Evolutionary conservation across 2,113 vertebrate species (phyloP).

Genomic region (Gallinago jamesoni): DNA sequence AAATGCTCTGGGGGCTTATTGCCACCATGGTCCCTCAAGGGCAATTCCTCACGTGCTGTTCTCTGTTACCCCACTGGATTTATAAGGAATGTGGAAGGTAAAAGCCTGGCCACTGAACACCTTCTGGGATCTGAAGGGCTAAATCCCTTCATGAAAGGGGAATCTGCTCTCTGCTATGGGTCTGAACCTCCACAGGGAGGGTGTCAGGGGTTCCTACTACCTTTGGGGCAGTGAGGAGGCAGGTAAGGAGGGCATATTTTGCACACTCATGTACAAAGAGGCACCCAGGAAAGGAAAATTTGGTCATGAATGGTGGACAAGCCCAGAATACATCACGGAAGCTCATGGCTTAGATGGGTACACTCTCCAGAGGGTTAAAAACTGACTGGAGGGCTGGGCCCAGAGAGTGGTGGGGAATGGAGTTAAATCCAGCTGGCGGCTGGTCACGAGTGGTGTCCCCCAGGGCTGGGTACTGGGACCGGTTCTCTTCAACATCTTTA

Average conservation of each 20-base stretch:
- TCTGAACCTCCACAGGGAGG: neutral
- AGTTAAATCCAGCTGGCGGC: too few species aligned
- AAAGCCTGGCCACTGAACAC: neutral
- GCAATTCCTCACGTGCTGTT: neutral
- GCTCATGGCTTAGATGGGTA: too few species aligned
- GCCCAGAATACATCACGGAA: neutral
- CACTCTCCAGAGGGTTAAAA: too few species aligned
- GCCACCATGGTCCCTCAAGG: too few species aligned
- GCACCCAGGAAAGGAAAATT: neutral
- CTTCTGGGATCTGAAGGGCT: neutral
- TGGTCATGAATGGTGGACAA: accelerated
- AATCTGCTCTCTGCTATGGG: neutral
- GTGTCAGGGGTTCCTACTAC: neutral
- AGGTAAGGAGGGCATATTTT: neutral
- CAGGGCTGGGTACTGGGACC: too few species aligned
- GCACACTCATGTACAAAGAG: neutral
- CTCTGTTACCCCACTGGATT: neutral
- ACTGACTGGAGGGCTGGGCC: too few species aligned
- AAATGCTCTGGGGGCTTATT: neutral
- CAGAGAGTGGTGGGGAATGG: too few species aligned
- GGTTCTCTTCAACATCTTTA: too few species aligned
- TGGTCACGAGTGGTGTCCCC: too few species aligned
- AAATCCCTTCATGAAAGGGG: neutral
- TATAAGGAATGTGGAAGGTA: neutral
- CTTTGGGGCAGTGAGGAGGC: too few species aligned